phyloP scores from a whole-genome alignment of 2,888 invertebrate genomes.

The Anaspis maculata region DNA sequence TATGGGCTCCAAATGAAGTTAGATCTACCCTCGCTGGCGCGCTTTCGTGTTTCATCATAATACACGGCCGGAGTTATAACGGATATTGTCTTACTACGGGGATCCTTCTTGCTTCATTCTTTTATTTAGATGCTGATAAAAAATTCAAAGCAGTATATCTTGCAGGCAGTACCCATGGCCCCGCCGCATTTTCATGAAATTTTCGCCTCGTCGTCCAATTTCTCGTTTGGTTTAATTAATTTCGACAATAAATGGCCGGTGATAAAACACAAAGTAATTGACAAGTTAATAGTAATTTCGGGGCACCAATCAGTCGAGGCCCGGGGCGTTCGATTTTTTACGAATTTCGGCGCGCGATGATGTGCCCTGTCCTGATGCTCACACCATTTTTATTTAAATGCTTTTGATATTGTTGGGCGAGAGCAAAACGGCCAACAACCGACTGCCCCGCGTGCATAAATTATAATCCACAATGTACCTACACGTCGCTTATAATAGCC shows the following conservation, averaged over 20 bases:
- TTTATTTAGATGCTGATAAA: constrained; percentile 12
- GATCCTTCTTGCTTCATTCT: constrained; percentile 9
- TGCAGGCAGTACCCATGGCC: too few species aligned
- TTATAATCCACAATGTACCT: constrained; percentile 8
- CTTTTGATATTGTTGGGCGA: constrained; percentile 4
- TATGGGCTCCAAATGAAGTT: constrained; percentile 26
- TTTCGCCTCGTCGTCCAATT: too few species aligned
- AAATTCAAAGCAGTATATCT: constrained; percentile 5
- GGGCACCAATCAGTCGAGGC: constrained; percentile 2
- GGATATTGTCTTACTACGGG: constrained; percentile 22
- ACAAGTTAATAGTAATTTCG: constrained; percentile 16
- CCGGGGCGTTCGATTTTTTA: constrained; percentile 6
- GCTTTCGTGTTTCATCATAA: constrained; percentile 21
- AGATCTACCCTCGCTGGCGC: constrained; percentile 18
- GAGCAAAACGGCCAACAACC: too few species aligned
- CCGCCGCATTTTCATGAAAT: too few species aligned
- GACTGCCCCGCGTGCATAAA: constrained; percentile 10
- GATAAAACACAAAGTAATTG: constrained; percentile 13
- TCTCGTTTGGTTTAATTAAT: constrained; percentile 11
- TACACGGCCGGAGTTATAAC: constrained; percentile 20
- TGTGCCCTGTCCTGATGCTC: too few species aligned
- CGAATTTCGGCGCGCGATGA: too few species aligned
- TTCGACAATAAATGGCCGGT: constrained; percentile 9
- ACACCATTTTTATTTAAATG: constrained; percentile 5
- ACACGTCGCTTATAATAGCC: constrained; percentile 13